Evolutionary conservation across 2,888 invertebrate genomes (phyloP).

Genomic region (Drosophila yooni): DNA sequence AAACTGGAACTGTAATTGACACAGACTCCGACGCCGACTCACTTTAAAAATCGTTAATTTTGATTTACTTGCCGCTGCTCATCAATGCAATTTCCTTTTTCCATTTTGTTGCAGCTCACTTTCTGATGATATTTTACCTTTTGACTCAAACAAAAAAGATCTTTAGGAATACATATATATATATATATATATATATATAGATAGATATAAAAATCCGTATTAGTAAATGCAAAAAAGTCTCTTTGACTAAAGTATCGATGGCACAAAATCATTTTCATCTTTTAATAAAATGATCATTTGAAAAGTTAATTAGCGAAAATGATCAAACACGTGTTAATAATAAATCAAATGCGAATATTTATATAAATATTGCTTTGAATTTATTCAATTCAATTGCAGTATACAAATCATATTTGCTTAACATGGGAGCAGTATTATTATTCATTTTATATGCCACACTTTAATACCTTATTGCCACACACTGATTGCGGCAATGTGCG

Average conservation of each 20-base stretch:
- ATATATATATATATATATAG: no score
- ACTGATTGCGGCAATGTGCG: background rate
- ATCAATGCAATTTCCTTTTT: conserved; percentile 23
- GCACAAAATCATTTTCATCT: background rate
- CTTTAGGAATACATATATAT: background rate
- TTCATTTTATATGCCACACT: background rate
- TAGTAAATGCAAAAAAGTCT: background rate
- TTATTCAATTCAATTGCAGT: background rate
- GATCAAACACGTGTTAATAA: no score
- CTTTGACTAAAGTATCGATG: background rate
- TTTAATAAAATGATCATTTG: background rate
- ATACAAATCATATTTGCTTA: background rate
- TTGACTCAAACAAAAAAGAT: background rate
- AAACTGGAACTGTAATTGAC: background rate
- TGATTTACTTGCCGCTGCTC: conserved; percentile 51
- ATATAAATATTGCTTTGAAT: background rate
- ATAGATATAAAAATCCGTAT: no score
- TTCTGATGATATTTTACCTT: background rate
- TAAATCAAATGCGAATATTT: no score
- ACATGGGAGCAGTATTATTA: background rate
- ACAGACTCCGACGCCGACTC: conserved; percentile 11
- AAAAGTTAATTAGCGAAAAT: background rate
- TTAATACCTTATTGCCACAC: background rate
- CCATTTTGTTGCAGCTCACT: background rate
- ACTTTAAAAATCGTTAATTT: conserved; percentile 67